Evolutionary conservation across 2,797 vertebrate species (phyloP), one percentile per base, ranked within the genome.

Genomic region (Hyperoplus lanceolatus): DNA sequence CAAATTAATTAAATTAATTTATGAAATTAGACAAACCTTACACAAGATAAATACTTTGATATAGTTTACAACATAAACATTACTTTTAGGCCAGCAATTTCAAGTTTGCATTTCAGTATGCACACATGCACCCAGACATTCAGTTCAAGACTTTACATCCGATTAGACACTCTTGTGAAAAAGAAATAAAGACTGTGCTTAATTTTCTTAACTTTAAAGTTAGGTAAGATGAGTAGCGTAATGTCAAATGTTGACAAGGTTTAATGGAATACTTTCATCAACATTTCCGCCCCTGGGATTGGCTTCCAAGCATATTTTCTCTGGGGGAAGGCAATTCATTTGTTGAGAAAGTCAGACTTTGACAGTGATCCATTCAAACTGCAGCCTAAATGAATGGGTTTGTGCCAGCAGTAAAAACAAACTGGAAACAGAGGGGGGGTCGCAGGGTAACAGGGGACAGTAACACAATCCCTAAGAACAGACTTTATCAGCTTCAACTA

Each of bases 251-350:
- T 29, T 82, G 54, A 69, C 61, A 82, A 60, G 62, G 54, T 83
- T 91, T 84, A 88, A 84, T 71, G 68, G 72, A 80, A 83, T 70
- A 81, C 82, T 90, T 86, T 92, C 81, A 90, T 88, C 84, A 90
- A 77, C 86, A 73, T 55, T 63, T 61, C 75, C 51, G 77, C 16
- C 18, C 29, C 64, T 70, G 78, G 57, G 85, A 81, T 73, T 75
- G 79, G 70, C 77, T 88, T 89, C 87, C 72, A 77, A 79, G 82
- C 57, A 57, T 70, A 75, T 77, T 84, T 77, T 82, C 89, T 75
- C 79, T 48, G 38, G 79, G 29, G 81, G 87, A 86, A 49, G 48
- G 76, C 78, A 84, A 87, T 88, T 86, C 54, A 91, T 93, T 92
- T 90, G 91, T 54, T 78, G 74, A 90, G 63, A 74, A 70, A 85